phyloP scores from a whole-genome alignment of 2,797 vertebrate genomes.

The Heterohyrax brucei region DNA sequence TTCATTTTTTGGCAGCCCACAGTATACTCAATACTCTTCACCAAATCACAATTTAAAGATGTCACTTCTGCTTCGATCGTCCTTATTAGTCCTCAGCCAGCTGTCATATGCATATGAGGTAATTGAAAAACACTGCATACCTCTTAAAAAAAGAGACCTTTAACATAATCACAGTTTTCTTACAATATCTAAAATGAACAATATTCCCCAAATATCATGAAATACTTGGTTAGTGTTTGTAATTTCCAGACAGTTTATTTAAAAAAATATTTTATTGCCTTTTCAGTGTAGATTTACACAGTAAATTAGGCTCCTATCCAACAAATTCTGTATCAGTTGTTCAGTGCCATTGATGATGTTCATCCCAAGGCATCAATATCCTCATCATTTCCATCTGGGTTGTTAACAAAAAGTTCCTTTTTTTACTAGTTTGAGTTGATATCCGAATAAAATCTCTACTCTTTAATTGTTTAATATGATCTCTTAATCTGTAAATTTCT shows the following conservation, averaged over 20 bases:
- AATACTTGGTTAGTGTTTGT: not conserved
- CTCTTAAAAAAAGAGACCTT: not conserved
- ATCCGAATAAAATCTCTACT: not conserved
- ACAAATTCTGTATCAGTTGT: not conserved
- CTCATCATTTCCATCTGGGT: not conserved
- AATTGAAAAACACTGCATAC: not conserved
- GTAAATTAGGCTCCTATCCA: not conserved
- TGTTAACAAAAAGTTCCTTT: not conserved
- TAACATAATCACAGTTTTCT: conserved; percentile 4
- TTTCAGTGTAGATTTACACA: too few species aligned
- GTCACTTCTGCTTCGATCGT: too few species aligned
- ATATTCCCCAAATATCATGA: not conserved
- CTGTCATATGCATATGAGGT: too few species aligned
- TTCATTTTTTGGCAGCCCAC: too few species aligned
- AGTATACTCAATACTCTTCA: too few species aligned
- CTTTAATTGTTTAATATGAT: not conserved
- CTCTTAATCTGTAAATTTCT: conserved; percentile 3
- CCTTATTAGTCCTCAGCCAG: too few species aligned
- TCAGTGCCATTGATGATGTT: not conserved
- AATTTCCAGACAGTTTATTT: not conserved
- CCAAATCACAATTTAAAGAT: too few species aligned
- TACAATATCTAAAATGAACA: not conserved
- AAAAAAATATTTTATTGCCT: too few species aligned
- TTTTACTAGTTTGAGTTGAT: not conserved
- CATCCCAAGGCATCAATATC: not conserved